Evolutionary conservation across 2,888 invertebrate species (phyloP).

Genomic region (Neoaliturus tenellus): DNA sequence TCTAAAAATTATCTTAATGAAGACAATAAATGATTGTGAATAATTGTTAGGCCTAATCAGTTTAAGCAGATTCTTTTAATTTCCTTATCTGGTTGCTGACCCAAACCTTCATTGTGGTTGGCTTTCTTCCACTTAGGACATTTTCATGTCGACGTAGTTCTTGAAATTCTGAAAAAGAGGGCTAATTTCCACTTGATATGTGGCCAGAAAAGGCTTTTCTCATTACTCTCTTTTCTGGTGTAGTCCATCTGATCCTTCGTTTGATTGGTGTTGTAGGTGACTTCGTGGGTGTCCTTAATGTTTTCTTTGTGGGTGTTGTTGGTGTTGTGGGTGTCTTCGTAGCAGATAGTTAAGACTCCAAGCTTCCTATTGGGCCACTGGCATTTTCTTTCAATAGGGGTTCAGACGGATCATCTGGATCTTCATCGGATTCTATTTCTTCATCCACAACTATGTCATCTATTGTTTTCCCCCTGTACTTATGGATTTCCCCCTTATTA

Average conservation of each 20-base stretch:
- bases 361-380: no score
- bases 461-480: background rate
- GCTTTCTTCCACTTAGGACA: background rate
- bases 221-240: background rate
- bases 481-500: constrained; percentile 2
- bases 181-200: background rate
- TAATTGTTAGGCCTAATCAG: no score
- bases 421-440: background rate
- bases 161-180: background rate
- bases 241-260: background rate
- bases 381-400: background rate
- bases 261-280: background rate
- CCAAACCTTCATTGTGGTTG: background rate
- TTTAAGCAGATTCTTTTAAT: background rate
- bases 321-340: background rate
- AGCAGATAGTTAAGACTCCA: background rate
- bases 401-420: background rate
- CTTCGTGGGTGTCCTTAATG: background rate
- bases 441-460: background rate
- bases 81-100: constrained; percentile 1
- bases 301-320: background rate
- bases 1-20: no score
- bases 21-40: no score
- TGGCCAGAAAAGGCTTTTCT: background rate
- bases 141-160: background rate